phyloP scores from a whole-genome alignment of 2,113 vertebrate species.

The Nerophis ophidion region DNA sequence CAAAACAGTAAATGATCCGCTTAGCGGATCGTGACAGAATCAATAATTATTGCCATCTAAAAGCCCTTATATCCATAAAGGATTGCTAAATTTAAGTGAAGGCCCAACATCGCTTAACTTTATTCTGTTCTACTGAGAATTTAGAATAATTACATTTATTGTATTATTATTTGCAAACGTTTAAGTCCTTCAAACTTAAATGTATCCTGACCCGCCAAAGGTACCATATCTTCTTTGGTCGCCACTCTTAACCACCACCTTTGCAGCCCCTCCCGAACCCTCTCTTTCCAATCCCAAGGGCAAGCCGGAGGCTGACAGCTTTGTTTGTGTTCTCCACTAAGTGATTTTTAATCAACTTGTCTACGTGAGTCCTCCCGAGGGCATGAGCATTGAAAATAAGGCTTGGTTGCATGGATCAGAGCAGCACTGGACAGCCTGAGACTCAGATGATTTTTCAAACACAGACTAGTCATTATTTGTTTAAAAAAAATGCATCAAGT shows the following conservation, averaged over 20 bases:
- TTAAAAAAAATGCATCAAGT: neutral
- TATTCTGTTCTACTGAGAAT: neutral
- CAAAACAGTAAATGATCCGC: too few species aligned
- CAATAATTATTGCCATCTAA: too few species aligned
- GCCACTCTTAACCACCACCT: neutral
- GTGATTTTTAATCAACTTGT: constrained; percentile 73
- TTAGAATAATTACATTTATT: neutral
- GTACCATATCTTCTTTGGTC: constrained; percentile 2
- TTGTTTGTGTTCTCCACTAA: constrained; percentile 67
- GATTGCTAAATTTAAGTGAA: too few species aligned
- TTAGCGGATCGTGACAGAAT: too few species aligned
- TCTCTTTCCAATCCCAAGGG: constrained; percentile 49
- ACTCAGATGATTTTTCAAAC: neutral
- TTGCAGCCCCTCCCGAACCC: constrained; percentile 3
- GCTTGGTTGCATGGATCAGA: constrained; percentile 17
- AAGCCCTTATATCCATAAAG: too few species aligned
- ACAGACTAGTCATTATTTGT: neutral
- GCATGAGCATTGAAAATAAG: constrained; percentile 37
- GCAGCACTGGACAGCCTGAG: neutral
- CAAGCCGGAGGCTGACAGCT: constrained; percentile 66
- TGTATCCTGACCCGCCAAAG: constrained; percentile 12
- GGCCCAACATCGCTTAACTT: too few species aligned
- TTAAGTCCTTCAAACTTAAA: neutral
- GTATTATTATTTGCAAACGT: too few species aligned
- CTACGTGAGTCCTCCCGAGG: constrained; percentile 59